These are phyloP conservation scores for Stenopsyche tienmushanensis DNA, from an alignment of 1,140 invertebrate genomes.

Conservation along the genomic window DNA sequence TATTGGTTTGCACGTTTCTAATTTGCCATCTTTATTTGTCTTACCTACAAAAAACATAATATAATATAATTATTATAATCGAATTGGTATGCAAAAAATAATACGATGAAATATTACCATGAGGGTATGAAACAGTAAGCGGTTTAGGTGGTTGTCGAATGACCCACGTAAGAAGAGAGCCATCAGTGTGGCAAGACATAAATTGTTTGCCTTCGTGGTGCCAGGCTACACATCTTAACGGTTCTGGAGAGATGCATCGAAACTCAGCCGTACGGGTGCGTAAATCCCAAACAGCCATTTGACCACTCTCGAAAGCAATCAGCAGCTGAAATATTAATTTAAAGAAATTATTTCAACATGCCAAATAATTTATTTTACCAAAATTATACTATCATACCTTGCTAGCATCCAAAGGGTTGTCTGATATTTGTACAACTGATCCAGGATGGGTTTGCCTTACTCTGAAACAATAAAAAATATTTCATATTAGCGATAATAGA, in stretches of 20 bases:
- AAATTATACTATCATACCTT: conserved; percentile 75
- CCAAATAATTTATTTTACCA: neutral
- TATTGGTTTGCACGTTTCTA: conserved; percentile 88
- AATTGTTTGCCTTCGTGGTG: conserved; percentile 98
- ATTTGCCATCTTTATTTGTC: conserved; percentile 82
- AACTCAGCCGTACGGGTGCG: conserved; percentile 78
- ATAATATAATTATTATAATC: neutral
- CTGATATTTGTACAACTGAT: conserved; percentile 89
- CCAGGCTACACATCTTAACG: conserved; percentile 88
- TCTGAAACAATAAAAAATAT: conserved; percentile 62
- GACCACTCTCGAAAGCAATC: conserved; percentile 94
- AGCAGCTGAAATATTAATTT: conserved; percentile 69
- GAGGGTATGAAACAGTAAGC: conserved; percentile 80
- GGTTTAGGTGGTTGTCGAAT: conserved; percentile 75
- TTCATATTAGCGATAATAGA: too few species aligned
- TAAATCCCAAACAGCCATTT: conserved; percentile 95
- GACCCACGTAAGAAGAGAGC: conserved; percentile 91
- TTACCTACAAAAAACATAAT: conserved; percentile 67
- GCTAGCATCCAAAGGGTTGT: conserved; percentile 92
- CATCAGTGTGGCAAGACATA: conserved; percentile 94
- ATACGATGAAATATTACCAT: conserved; percentile 63
- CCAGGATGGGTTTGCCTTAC: conserved; percentile 94
- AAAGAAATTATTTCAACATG: too few species aligned
- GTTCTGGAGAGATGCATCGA: conserved; percentile 76
- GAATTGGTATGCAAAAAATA: neutral